Evolutionary conservation across 2,797 vertebrate genomes (phyloP), one percentile per base, ranked within the genome.

Genomic region (Chelon auratus): DNA sequence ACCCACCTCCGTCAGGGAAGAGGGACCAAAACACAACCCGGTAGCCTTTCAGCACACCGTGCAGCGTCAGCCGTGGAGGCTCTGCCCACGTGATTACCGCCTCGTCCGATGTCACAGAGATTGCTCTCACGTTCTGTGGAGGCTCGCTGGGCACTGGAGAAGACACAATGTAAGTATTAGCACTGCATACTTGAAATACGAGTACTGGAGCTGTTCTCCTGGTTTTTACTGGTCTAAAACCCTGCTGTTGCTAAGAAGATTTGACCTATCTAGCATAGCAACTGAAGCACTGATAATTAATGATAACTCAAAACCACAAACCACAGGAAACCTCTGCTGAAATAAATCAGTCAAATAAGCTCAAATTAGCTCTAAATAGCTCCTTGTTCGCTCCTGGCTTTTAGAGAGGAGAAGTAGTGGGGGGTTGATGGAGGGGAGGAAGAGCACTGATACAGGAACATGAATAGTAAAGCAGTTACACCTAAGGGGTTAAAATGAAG

Each of bases 31-130:
- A 99, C 91, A 99, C 97, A 87, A 93, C 93, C 0, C 98, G 93
- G 87, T 99, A 99, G 11, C 98, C 98, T 93, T 98, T 99, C 77
- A 99, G 94, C 84, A 99, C 96, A 4, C 98, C 98, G 1, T 99
- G 98, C 87, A 99, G 96, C 13, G 97, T 98, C 92, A 97, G 96
- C 78, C 97, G 95, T 0, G 97, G 97, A 51, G 98, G 98, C 90
- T 99, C 97, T 0, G 96, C 96, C 98, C 98, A 99, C 0, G 97
- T 97, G 91, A 99, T 97, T 72, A 98, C 96, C 0, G 97, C 97
- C 90, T 98, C 97, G 0, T 99, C 98, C 0, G 98, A 99, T 0
- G 98, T 99, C 93, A 99, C 97, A 5, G 98, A 97, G 89, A 99
- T 95, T 77, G 97, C 97, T 10, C 97, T 90, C 56, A 99, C 96